These are phyloP conservation scores for Nomada fucata DNA, from an alignment of 2,888 invertebrate genomes.

Conservation along the genomic window DNA sequence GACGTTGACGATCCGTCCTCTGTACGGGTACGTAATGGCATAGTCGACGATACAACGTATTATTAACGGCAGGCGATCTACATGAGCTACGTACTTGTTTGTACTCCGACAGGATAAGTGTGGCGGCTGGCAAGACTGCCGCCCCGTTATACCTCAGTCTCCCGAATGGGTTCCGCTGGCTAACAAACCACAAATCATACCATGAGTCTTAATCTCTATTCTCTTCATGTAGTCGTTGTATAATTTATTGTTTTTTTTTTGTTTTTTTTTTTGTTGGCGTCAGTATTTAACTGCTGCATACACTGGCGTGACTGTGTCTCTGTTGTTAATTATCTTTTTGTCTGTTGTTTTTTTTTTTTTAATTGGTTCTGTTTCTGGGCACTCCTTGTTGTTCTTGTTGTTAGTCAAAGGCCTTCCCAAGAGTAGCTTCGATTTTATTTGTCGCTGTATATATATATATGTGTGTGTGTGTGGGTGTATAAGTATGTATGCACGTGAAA, in stretches of 20 bases:
- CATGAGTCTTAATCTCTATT: constrained; percentile 77
- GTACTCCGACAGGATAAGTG: constrained; percentile 86
- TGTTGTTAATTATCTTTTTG: background rate
- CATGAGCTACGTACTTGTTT: constrained; percentile 87
- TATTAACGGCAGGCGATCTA: constrained; percentile 81
- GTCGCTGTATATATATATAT: background rate
- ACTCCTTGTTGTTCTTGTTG: constrained; percentile 5
- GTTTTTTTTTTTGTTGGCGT: constrained; percentile 28
- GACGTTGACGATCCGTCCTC: constrained; percentile 70
- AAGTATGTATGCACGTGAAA: background rate
- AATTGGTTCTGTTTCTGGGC: constrained; percentile 11
- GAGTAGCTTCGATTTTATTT: background rate
- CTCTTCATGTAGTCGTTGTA: constrained; percentile 37
- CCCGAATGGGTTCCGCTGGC: constrained; percentile 91
- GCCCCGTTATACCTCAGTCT: constrained; percentile 90
- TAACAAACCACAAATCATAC: constrained; percentile 86
- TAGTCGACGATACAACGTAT: constrained; percentile 79
- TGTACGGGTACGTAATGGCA: constrained; percentile 76
- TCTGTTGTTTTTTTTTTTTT: background rate
- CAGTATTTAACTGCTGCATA: constrained; percentile 42
- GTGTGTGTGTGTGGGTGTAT: background rate
- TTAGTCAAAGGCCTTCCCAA: constrained; percentile 3
- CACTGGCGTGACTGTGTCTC: constrained; percentile 25
- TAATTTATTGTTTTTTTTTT: constrained; percentile 29
- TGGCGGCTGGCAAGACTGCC: constrained; percentile 85